Conservation (phyloP, 1,140 invertebrate genomes). For the Achatina immaculata region DNA sequence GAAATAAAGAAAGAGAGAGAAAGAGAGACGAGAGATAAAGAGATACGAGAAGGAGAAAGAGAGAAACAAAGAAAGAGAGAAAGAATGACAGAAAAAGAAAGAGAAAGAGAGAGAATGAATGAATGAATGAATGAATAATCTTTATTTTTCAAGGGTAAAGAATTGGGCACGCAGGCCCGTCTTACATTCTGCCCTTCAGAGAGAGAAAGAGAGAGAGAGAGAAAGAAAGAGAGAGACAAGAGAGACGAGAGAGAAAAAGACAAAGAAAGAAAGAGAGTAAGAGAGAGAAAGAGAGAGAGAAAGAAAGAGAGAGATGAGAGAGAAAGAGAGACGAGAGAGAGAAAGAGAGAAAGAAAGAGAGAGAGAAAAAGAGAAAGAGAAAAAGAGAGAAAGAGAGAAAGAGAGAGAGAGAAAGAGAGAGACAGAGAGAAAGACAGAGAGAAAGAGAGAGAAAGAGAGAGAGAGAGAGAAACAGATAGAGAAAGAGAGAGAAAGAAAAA, state of each 20-base stretch:
- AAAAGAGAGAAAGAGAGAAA: neutral
- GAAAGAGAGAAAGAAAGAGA: neutral
- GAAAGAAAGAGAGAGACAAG: neutral
- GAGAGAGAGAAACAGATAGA: neutral
- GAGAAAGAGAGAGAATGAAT: too few species aligned
- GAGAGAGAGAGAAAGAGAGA: neutral
- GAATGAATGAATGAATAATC: too few species aligned
- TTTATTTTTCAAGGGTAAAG: too few species aligned
- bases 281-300: constrained; percentile 1
- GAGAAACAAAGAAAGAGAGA: too few species aligned
- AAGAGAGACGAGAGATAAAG: neutral
- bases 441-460: neutral
- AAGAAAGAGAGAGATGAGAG: neutral
- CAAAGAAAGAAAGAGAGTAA: neutral
- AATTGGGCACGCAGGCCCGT: too few species aligned
- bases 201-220: constrained; percentile 17
- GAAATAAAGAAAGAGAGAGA: neutral
- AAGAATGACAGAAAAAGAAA: too few species aligned
- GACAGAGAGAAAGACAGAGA: too few species aligned
- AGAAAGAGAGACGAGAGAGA: neutral
- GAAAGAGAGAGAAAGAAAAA: neutral
- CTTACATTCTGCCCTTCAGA: too few species aligned
- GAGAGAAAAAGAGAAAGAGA: constrained; percentile 7
- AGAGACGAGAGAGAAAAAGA: too few species aligned
- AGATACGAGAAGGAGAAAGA: too few species aligned